A percentile compares a stretch with the other conserved stretches of the same genome.
These are phyloP conservation scores for Numida meleagris DNA, from an alignment of 2,113 vertebrate genomes.

Conservation along the genomic window DNA sequence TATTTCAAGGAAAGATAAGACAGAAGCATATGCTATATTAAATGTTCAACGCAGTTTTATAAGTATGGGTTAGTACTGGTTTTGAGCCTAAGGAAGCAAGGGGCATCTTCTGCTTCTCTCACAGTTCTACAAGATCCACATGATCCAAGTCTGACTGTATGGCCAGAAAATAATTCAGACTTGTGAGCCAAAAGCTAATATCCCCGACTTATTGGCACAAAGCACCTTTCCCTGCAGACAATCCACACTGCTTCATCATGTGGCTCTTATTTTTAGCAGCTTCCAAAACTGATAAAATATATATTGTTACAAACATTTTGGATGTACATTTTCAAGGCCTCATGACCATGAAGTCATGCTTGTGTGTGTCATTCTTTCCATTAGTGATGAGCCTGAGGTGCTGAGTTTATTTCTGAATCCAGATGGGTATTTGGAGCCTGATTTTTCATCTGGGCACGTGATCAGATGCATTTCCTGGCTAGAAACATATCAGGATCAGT, in stretches of 20 bases:
- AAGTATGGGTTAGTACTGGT: neutral
- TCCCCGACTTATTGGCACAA: neutral
- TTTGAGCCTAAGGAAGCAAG: neutral
- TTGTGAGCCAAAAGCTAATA: neutral
- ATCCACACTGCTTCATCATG: neutral
- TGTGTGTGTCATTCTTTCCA: conserved; percentile 49
- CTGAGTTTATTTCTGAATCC: neutral
- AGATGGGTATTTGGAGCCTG: neutral
- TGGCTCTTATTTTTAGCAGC: conserved; percentile 30
- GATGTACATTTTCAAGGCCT: conserved; percentile 8
- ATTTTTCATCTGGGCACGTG: neutral
- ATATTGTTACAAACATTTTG: neutral
- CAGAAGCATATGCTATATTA: neutral
- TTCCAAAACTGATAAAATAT: conserved; percentile 27
- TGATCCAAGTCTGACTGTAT: neutral
- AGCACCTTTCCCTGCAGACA: neutral
- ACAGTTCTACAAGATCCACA: neutral
- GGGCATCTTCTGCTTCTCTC: neutral
- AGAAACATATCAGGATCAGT: neutral
- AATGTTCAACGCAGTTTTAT: neutral
- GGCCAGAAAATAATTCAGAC: neutral
- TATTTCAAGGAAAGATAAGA: neutral
- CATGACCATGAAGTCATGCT: conserved; percentile 25
- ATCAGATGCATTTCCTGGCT: neutral
- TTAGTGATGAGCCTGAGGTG: neutral